Evolutionary conservation across 2,888 invertebrate species (phyloP), one percentile per base, ranked within the genome.

Genomic region (Cryptus viduatorius): DNA sequence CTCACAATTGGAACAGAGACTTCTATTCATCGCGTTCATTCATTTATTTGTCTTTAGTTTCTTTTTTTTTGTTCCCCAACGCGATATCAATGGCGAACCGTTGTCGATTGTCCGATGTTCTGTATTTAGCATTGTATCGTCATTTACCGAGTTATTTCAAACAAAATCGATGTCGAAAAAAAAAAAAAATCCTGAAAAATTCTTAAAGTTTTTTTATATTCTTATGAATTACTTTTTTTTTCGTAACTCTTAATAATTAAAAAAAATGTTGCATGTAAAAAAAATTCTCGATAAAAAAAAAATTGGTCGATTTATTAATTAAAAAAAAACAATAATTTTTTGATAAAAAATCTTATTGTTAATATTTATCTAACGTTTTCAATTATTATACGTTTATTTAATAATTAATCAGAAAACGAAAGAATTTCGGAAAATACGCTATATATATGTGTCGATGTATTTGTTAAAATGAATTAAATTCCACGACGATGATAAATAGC

Each of bases 21-120:
- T 61, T 31, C 31, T 31, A 61, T 61, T 61, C 48, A 48, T 48
- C n/a, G 37, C 48, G 48, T 48, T 48, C 59, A 61, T 61, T 61
- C 59, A n/a, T 61, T 61, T 61, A 61, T 61, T 61, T 31, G 31
- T 61, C 59, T 24, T 29, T 14, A 12, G 48, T 48, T 14, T 61
- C n/a, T 24, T 24, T 3, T 12, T 59, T 61, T 29, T 24, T 59
- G 10, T 29, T 29, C 24, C 31, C 10, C 14, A 14, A 5, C n/a
- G n/a, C 29, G 14, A 4, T 29, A 61, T 61, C 59, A 61, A 61
- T 31, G 29, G 14, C 48, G 0, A 12, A n/a, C 59, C 24, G 29
- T 53, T 56, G 56, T 56, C 24, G 19, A 56, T 56, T 56, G 56
- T 56, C 2, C 56, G 12, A 56, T 4, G 4, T 10, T 8, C 4